Evolutionary conservation across 2,113 vertebrate genomes (phyloP).

Genomic region (Menidia beryllina): DNA sequence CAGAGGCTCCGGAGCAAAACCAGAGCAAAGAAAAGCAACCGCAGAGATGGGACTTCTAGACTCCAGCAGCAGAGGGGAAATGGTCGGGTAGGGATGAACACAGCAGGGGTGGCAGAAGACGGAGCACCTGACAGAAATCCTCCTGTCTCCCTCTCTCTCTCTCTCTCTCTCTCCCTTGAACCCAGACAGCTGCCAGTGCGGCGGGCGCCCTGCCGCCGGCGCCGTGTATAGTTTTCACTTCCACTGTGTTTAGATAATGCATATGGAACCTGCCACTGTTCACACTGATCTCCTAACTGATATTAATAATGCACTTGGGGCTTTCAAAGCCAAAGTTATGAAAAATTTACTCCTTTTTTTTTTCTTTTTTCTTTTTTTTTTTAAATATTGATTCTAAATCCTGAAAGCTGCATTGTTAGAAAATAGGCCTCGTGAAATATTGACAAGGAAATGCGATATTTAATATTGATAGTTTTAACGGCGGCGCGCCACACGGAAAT

Average conservation of each 20-base stretch:
- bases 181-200: slow-evolving; percentile 37
- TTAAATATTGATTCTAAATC: slow-evolving; percentile 80
- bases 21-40: slow-evolving; percentile 42
- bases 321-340: slow-evolving; percentile 71
- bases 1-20: slow-evolving; percentile 32
- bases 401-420: slow-evolving; percentile 73
- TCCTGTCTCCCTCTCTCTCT: slow-evolving; percentile 24
- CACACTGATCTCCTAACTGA: slow-evolving; percentile 59
- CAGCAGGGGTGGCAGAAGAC: too few species aligned
- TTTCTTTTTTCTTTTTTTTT: slow-evolving; percentile 28
- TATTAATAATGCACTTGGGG: slow-evolving; percentile 77
- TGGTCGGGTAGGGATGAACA: too few species aligned
- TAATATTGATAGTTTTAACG: slow-evolving; percentile 75
- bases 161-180: neutral
- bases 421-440: slow-evolving; percentile 79
- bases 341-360: slow-evolving; percentile 66
- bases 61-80: neutral
- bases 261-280: slow-evolving; percentile 69
- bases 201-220: slow-evolving; percentile 32
- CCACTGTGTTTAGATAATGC: slow-evolving; percentile 51
- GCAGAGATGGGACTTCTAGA: slow-evolving; percentile 73
- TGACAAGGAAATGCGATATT: slow-evolving; percentile 59
- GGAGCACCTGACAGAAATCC: slow-evolving; percentile 29
- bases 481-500: slow-evolving; percentile 37
- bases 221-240: slow-evolving; percentile 56